A percentile compares a stretch with the other conserved stretches of the same genome.
These are phyloP conservation scores for Pantelozetes paolii DNA, from an alignment of 2,888 invertebrate genomes.

Conservation along the genomic window DNA sequence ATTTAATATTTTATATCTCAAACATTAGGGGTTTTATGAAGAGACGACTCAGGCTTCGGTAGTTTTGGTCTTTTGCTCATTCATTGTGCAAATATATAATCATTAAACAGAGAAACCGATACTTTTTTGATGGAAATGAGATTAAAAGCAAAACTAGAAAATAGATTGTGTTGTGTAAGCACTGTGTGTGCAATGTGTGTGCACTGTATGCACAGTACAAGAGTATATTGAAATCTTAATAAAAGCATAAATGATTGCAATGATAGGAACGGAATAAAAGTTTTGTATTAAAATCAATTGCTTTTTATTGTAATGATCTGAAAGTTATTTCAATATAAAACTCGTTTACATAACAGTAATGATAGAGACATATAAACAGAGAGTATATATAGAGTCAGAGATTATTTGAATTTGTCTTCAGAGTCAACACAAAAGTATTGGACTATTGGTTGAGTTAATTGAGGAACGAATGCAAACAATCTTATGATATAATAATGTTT, in stretches of 20 bases:
- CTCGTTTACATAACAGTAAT: not conserved
- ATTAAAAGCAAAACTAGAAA: not conserved
- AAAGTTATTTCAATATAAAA: conserved; percentile 28
- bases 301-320: not conserved
- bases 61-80: too few relatives aligned
- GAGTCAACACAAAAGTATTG: conserved; percentile 9
- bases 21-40: too few relatives aligned
- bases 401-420: not conserved
- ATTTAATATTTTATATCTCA: too few relatives aligned
- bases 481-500: not conserved
- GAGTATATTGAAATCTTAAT: conserved; percentile 15
- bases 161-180: not conserved
- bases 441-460: conserved; percentile 13
- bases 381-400: not conserved
- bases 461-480: conserved; percentile 14
- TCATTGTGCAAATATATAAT: too few relatives aligned
- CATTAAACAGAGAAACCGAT: too few relatives aligned
- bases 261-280: not conserved
- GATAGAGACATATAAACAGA: not conserved
- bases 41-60: too few relatives aligned
- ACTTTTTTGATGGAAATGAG: too few relatives aligned
- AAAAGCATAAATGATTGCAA: conserved; percentile 9
- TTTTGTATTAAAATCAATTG: not conserved
- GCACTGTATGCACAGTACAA: too few relatives aligned
- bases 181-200: not conserved